Conservation (phyloP, 1,140 invertebrate species). For the Drosophila kanapiae region DNA sequence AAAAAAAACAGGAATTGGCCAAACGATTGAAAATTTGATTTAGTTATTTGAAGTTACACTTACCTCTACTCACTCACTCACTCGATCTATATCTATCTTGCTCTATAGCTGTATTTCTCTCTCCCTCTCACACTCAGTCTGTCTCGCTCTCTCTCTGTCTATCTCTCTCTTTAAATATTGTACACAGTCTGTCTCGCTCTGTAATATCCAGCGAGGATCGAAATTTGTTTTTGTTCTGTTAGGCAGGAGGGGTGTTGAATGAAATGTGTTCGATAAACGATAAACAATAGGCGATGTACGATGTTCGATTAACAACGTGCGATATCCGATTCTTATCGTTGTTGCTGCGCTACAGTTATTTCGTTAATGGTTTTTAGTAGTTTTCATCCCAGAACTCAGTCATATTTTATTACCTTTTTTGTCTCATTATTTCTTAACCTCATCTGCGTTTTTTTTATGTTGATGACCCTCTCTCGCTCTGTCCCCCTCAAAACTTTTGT, state of each 20-base stretch:
- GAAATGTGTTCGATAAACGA: conserved; percentile 63
- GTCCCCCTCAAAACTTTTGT: conserved; percentile 33
- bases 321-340: conserved; percentile 45
- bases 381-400: conserved; percentile 31
- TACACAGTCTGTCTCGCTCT: conserved; percentile 30
- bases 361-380: conserved; percentile 27
- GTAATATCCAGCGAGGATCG: conserved; percentile 10
- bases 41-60: conserved; percentile 56
- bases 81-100: conserved; percentile 39
- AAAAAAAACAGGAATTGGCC: conserved; percentile 84
- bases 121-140: conserved; percentile 43
- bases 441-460: conserved; percentile 26
- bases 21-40: conserved; percentile 77
- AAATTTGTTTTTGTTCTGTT: conserved; percentile 28
- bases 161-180: conserved; percentile 36
- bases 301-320: conserved; percentile 26
- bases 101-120: conserved; percentile 36
- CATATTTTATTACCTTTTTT: conserved; percentile 36
- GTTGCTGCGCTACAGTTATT: conserved; percentile 54
- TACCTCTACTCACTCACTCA: conserved; percentile 60
- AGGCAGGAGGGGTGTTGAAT: conserved; percentile 85
- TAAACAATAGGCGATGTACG: conserved; percentile 22
- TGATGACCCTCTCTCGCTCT: conserved; percentile 20
- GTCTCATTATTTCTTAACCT: conserved; percentile 54
- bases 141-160: conserved; percentile 38